Evolutionary conservation across 2,113 vertebrate species (phyloP), one percentile per base, ranked within the genome.

Genomic region (Bambusicola thoracicus): DNA sequence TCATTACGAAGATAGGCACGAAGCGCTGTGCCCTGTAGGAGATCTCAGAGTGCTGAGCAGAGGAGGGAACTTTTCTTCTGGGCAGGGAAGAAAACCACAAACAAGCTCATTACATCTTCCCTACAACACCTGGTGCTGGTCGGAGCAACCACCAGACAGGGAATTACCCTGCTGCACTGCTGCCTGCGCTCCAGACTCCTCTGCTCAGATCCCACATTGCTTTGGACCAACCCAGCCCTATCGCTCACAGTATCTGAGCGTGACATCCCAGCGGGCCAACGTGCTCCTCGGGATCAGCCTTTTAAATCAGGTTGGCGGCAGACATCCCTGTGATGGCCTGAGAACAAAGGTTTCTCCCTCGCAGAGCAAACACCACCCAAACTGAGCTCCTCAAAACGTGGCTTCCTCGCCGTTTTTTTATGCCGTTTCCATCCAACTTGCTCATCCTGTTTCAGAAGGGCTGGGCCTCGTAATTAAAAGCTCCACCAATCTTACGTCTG

Each of bases 371-470:
- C 96, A 95, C 21, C 95, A 94, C 92, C 92, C 93, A 92, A 94
- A 91, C 88, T 87, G 3, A 87, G 93, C 81, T 79, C 90, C 91
- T 89, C 80, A 77, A 94, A 95, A 89, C 85, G 93, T 43, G 82
- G 51, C 66, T 89, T 94, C 92, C 81, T 96, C 94, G 92, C 43
- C 27, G 87, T 93, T 96, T 96, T 96, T 96, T 96, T 76, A 95
- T 93, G 87, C 74, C 16, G 8, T 94, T 96, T 96, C 87, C 95
- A 94, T 85, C 85, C 73, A 49, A 93, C 97, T 96, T 49, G 97
- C 90, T 97, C 30, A 1, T 90, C 97, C 96, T 94, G 97, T 97
- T 96, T 78, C 48, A 11, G 76, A 68, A 96, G 96, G 97, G 95
- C 56, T 89, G 90, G 93, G 95, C 90, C 86, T 91, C 19, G 0